A percentile compares a stretch with the other conserved stretches of the same genome.
phyloP scores from a whole-genome alignment of 1,140 invertebrate genomes.

The Ips typographus region DNA sequence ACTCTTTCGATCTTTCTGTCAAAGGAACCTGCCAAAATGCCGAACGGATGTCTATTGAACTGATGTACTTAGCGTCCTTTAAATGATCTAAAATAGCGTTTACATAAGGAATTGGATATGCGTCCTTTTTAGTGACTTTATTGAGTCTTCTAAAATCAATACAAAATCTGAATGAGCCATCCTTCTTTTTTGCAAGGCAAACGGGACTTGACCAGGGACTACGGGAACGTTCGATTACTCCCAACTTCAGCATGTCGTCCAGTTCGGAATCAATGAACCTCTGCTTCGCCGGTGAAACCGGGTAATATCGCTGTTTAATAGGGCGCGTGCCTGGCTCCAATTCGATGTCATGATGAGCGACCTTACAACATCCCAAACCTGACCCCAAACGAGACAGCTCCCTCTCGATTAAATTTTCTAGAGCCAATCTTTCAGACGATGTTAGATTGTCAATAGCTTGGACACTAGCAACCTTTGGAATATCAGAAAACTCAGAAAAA shows the following conservation, averaged over 20 bases:
- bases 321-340: constrained; percentile 35
- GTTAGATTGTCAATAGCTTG: not conserved
- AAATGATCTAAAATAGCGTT: constrained; percentile 44
- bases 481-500: constrained; percentile 36
- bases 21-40: constrained; percentile 53
- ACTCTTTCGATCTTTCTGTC: constrained; percentile 40
- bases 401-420: not conserved
- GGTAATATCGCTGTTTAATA: constrained; percentile 40
- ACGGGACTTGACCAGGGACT: constrained; percentile 41
- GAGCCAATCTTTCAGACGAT: not conserved
- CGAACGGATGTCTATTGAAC: constrained; percentile 43
- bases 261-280: constrained; percentile 31
- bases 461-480: constrained; percentile 17
- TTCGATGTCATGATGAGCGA: constrained; percentile 27
- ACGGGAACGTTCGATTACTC: constrained; percentile 37
- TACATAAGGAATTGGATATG: constrained; percentile 47
- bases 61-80: constrained; percentile 42
- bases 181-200: constrained; percentile 41
- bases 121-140: constrained; percentile 41
- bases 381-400: constrained; percentile 10
- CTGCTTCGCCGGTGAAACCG: constrained; percentile 29
- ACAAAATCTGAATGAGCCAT: constrained; percentile 43
- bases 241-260: constrained; percentile 37
- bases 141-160: constrained; percentile 47
- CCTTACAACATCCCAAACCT: constrained; percentile 23